Evolutionary conservation across 2,888 invertebrate species (phyloP), one percentile per base, ranked within the genome.

Genomic region (Ophion obscuratus): DNA sequence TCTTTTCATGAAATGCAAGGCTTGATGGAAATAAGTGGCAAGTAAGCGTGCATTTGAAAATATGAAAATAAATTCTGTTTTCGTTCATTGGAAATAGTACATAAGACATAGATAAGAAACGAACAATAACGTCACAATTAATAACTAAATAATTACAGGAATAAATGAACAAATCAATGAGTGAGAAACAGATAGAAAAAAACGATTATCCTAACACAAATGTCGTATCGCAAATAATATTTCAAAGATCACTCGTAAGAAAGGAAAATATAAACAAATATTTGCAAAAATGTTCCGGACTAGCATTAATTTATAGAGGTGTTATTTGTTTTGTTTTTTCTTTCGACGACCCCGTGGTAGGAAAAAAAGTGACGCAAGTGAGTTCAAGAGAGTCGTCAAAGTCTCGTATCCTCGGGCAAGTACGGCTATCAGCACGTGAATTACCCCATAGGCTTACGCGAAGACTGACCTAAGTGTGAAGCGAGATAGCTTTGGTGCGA

Each of bases 401-500:
- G 40, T 47, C 31, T 47, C n/a, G 40, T 27, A 62, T 9, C 24
- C 24, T 66, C 14, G 36, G 20, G 24, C n/a, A 31, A 67, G n/a
- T n/a, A 47, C n/a, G 47, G 20, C 20, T 17, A 53, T 27, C 64
- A 20, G n/a, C 57, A 14, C 64, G 47, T 47, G 66, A 73, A 36
- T 53, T 44, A 47, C 61, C 70, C n/a, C 61, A 47, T 62, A 47
- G 44, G 68, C 59, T 71, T 20, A 47, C 20, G 77, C 62, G 36
- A 78, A 68, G 62, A 64, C 53, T 74, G 81, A 78, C 78, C 81
- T 64, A 81, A 85, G 85, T 80, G 85, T 62, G 81, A 77, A 81
- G 84, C 66, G 84, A 84, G 80, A 84, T 85, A 84, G 82, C 88
- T 88, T 85, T 73, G 70, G 74, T 57, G 88, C 87, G 89, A 91